Percentiles rank a stretch among this genome's conserved stretches.
These are phyloP conservation scores for Phasianus colchicus DNA, from an alignment of 2,113 vertebrate species.

Conservation along the genomic window DNA sequence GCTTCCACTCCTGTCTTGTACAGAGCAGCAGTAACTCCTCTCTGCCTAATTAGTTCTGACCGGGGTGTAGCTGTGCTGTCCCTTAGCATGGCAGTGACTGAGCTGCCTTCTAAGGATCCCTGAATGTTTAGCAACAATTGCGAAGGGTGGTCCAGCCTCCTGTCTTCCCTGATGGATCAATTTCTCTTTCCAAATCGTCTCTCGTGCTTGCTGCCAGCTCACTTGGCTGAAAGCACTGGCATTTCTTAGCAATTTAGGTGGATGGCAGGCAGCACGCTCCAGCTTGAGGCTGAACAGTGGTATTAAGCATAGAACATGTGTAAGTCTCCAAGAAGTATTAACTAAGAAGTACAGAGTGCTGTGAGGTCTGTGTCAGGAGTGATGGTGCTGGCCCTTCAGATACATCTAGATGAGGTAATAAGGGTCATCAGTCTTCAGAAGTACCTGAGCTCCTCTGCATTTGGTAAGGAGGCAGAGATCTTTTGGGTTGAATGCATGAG, in stretches of 20 bases:
- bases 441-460: background rate
- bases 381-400: background rate
- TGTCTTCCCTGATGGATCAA: background rate
- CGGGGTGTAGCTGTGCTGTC: background rate
- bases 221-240: background rate
- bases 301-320: background rate
- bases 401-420: background rate
- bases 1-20: slow-evolving; percentile 21
- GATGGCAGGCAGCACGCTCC: background rate
- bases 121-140: background rate
- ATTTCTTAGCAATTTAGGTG: background rate
- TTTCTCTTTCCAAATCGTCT: background rate
- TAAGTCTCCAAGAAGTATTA: background rate
- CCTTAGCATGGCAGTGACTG: background rate
- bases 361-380: background rate
- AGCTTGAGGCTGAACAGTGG: background rate
- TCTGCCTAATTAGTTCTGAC: slow-evolving; percentile 51
- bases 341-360: background rate
- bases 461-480: background rate
- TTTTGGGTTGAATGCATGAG: background rate
- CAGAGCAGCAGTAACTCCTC: slow-evolving; percentile 49
- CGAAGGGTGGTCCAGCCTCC: background rate
- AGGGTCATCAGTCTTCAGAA: background rate
- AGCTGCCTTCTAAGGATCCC: slow-evolving; percentile 25
- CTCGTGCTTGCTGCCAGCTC: background rate